Percentiles rank a stretch among this genome's conserved stretches.
phyloP scores from a whole-genome alignment of 2,113 vertebrate species.

The Corvus moneduloides region DNA sequence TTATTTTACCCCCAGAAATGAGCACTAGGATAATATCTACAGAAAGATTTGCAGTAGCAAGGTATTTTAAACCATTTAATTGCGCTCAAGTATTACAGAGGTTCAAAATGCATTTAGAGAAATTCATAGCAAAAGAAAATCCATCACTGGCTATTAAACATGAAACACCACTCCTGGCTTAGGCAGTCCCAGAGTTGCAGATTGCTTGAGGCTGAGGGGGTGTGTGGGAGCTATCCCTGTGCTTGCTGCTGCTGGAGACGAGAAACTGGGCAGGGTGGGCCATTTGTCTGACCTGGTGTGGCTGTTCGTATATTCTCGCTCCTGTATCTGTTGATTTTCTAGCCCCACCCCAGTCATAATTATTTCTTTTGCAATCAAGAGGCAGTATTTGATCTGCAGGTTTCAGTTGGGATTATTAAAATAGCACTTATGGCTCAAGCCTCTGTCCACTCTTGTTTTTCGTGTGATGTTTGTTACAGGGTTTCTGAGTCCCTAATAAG shows the following conservation, averaged over 20 bases:
- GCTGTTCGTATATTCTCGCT: neutral
- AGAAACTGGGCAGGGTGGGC: neutral
- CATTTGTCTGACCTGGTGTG: neutral
- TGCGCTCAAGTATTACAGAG: neutral
- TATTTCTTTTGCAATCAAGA: neutral
- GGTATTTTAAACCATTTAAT: neutral
- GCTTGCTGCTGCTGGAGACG: neutral
- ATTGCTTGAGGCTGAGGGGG: neutral
- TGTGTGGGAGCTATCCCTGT: neutral
- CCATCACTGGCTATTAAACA: neutral
- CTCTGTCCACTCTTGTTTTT: slow-evolving; percentile 37
- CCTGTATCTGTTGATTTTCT: neutral
- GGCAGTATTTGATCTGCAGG: neutral
- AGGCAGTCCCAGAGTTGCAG: neutral
- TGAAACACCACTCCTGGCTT: neutral
- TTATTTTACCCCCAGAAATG: neutral
- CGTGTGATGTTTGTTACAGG: slow-evolving; percentile 55
- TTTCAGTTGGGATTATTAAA: slow-evolving; percentile 22
- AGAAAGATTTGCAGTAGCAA: neutral
- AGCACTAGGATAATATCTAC: neutral
- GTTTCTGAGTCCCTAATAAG: slow-evolving; percentile 71
- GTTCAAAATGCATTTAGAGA: neutral
- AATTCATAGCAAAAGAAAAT: neutral
- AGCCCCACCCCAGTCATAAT: neutral
- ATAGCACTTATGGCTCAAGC: neutral